Percentiles rank a stretch among this genome's conserved stretches.
These are phyloP conservation scores for Coccyzus lansbergi DNA, from an alignment of 2,797 vertebrate genomes.

Conservation along the genomic window DNA sequence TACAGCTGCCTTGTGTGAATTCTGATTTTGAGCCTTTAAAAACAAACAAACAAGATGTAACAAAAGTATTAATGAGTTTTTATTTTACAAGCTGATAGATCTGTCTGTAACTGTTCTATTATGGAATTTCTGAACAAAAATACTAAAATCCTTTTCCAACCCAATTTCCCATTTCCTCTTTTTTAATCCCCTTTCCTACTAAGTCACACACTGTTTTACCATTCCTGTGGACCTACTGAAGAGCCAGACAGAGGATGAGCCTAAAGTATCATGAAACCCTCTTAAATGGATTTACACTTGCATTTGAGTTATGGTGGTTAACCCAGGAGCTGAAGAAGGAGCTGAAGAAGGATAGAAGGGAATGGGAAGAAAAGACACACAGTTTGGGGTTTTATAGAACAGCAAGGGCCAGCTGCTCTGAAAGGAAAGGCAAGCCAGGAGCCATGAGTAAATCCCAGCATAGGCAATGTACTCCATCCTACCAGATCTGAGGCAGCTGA, in stretches of 20 bases:
- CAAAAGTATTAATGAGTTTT: not conserved
- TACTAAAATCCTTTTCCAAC: not conserved
- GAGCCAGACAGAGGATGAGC: not conserved
- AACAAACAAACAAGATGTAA: not conserved
- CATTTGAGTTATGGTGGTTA: not conserved
- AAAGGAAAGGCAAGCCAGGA: not conserved
- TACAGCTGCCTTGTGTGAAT: not conserved
- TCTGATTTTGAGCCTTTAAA: not conserved
- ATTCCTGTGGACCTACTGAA: not conserved
- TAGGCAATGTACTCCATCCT: not conserved
- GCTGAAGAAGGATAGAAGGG: not conserved
- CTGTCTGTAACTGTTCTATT: not conserved
- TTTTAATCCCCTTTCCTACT: not conserved
- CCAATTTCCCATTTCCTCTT: not conserved
- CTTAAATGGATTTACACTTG: rapidly evolving
- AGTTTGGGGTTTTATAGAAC: not conserved
- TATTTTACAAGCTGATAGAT: not conserved
- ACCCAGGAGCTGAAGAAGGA: not conserved
- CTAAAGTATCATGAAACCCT: not conserved
- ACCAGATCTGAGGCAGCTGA: not conserved
- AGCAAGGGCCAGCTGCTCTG: not conserved
- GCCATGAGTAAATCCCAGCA: not conserved
- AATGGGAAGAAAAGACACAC: not conserved
- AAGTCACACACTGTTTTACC: not conserved
- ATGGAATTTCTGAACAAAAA: not conserved